Evolutionary conservation across 2,888 invertebrate genomes (phyloP), one percentile per base, ranked within the genome.

Genomic region (Baccha elongata): DNA sequence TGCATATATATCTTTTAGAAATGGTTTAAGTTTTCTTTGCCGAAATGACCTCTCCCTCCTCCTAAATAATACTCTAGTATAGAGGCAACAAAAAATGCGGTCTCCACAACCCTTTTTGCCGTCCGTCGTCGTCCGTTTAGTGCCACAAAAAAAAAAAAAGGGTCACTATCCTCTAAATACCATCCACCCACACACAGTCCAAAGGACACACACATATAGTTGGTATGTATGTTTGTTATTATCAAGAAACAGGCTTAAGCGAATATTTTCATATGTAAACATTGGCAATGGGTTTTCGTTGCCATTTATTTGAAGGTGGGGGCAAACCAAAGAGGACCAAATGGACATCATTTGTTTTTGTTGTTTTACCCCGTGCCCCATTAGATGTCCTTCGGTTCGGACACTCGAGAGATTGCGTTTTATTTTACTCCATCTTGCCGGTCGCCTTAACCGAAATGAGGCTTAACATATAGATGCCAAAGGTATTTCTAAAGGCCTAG

Each of bases 151-250:
- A 23, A 72, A 76, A 73, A 23, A 23, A 80, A 83, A 78, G 72
- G 83, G 72, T 83, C 83, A 83, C 83, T 83, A 83, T 64, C 78
- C 83, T 83, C 78, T 73, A 83, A 78, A 83, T 83, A 83, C 78
- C 44, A 42, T 68, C 35, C 78, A 44, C 46, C 68, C 62, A 72
- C 48, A 72, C 48, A 48, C 64, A 37, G n/a, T 11, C 7, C 15
- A 17, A 48, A 3, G 8, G n/a, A 35, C 68, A 55, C 40, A 60
- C 50, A 58, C 32, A 32, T 1, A 15, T 19, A 29, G n/a, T 19
- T 32, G 21, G 8, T 42, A 19, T 52, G 52, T 40, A 32, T 32
- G 71, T 81, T 35, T 64, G 48, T 60, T 71, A 26, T 65, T 81
- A 60, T 71, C 71, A 75, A 52, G 65, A 53, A 81, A 67, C 65